These are phyloP conservation scores for Dasyornis broadbenti DNA, from an alignment of 2,113 vertebrate species.

Conservation along the genomic window DNA sequence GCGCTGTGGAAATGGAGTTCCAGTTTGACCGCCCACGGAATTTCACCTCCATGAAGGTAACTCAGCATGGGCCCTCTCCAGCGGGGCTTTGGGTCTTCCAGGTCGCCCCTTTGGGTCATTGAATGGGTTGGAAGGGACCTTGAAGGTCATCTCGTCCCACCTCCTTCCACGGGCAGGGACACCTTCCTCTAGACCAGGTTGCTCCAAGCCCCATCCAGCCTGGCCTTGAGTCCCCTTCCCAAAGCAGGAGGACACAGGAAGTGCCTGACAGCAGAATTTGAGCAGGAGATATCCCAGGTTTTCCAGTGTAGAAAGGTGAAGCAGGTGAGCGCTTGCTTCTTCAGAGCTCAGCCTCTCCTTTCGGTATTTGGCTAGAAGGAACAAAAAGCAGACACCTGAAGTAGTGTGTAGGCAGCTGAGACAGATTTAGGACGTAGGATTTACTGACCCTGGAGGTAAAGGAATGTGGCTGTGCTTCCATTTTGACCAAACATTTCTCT, in stretches of 20 bases:
- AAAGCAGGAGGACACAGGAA: not conserved
- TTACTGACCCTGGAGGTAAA: not conserved
- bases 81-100: not conserved
- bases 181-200: not conserved
- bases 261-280: not conserved
- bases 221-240: not conserved
- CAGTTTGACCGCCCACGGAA: conserved; percentile 93
- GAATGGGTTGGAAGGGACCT: not conserved
- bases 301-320: not conserved
- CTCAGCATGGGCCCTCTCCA: not conserved
- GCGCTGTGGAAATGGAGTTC: conserved; percentile 89
- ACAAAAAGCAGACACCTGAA: not conserved
- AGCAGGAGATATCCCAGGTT: not conserved
- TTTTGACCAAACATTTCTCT: not conserved
- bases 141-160: not conserved
- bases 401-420: not conserved
- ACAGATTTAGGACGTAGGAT: not conserved
- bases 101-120: not conserved
- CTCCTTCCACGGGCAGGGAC: not conserved
- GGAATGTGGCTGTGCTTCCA: not conserved
- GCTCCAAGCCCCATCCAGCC: not conserved
- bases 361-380: not conserved
- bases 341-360: not conserved
- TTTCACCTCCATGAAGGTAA: conserved; percentile 97
- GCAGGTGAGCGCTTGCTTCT: not conserved